Percentiles rank a stretch among this genome's conserved stretches.
Conservation (phyloP, 2,888 invertebrate genomes). For the Drosophila affinis region DNA sequence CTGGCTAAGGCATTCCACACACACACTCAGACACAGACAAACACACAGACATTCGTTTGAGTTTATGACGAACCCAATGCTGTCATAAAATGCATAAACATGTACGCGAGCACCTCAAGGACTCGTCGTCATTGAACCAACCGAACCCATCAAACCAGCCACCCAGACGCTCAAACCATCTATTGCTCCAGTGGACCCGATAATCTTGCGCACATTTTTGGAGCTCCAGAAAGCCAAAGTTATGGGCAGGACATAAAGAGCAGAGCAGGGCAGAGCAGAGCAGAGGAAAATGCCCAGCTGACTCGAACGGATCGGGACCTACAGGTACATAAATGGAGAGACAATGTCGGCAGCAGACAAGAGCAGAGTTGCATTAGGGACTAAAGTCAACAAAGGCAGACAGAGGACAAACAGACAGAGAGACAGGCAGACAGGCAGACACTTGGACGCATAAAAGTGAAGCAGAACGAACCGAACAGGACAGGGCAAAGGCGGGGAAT, state of each 20-base stretch:
- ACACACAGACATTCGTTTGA: background rate
- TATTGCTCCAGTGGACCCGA: background rate
- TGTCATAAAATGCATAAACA: conserved; percentile 32
- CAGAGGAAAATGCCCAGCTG: background rate
- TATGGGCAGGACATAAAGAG: conserved; percentile 22
- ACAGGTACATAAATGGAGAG: background rate
- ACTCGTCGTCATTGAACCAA: conserved; percentile 1
- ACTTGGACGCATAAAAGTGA: background rate
- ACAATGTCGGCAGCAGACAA: background rate
- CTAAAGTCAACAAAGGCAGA: background rate
- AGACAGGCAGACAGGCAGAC: too few species aligned
- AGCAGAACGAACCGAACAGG: background rate
- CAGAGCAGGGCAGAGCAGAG: background rate
- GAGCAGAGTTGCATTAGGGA: background rate
- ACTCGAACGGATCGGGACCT: background rate
- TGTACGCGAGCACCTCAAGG: conserved; percentile 20
- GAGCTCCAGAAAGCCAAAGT: conserved; percentile 32
- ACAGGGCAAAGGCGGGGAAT: background rate
- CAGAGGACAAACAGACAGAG: background rate
- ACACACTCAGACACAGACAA: too few species aligned
- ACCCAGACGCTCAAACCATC: background rate
- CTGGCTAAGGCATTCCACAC: background rate
- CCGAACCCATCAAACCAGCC: background rate
- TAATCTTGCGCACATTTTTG: conserved; percentile 30
- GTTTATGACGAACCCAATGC: conserved; percentile 29